Evolutionary conservation across 92 coral and sea anemone genomes (phyloP).

Genomic region (Bergia puertoricense): DNA sequence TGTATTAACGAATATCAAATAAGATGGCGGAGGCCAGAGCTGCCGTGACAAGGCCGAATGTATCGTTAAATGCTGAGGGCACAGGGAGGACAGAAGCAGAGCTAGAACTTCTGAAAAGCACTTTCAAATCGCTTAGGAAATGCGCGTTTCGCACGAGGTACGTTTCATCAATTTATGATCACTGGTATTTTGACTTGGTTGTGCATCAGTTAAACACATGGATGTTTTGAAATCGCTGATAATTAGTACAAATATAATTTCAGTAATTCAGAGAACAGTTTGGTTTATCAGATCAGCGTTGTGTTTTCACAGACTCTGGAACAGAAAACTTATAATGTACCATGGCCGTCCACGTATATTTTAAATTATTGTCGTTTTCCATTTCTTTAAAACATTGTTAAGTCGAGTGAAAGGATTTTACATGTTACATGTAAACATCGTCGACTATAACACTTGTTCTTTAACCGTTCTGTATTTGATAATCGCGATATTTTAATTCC

Average conservation of each 20-base stretch:
- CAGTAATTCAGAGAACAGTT: background rate
- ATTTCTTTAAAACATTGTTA: no score
- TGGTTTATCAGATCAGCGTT: background rate
- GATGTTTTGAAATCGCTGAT: background rate
- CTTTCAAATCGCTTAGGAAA: conserved; percentile 82
- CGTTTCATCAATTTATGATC: background rate
- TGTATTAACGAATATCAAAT: background rate
- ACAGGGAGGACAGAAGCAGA: conserved; percentile 97
- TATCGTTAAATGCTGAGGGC: conserved; percentile 86
- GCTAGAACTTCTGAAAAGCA: conserved; percentile 89
- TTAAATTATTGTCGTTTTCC: no score
- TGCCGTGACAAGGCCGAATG: conserved; percentile 94
- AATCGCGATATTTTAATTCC: background rate
- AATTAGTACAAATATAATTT: background rate
- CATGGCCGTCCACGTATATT: no score
- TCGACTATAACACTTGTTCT: no score
- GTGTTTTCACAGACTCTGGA: no score
- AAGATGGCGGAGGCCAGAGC: conserved; percentile 99
- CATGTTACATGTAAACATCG: no score
- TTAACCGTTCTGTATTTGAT: background rate
- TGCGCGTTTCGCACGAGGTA: conserved; percentile 96
- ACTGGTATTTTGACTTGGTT: background rate
- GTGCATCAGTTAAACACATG: background rate
- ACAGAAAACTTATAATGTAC: no score
- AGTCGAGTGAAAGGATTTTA: background rate